phyloP scores from a whole-genome alignment of 1,140 invertebrate genomes.

The Globodera rostochiensis region DNA sequence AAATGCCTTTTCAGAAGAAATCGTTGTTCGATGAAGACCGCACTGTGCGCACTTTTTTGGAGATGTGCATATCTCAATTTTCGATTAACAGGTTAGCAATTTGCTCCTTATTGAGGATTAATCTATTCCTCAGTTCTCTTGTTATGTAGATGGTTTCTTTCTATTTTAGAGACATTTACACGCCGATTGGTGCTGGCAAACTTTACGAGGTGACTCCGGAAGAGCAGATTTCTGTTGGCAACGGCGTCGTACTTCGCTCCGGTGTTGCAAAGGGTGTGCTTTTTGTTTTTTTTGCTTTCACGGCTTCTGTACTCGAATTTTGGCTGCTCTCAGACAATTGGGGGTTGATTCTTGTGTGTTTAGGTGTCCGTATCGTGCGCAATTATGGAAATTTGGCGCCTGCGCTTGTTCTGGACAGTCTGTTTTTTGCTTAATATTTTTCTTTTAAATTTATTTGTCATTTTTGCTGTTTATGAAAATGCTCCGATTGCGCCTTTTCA shows the following conservation, averaged over 20 bases:
- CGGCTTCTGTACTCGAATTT: too few relatives aligned
- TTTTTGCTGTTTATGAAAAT: too few relatives aligned
- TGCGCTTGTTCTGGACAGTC: slow-evolving; percentile 41
- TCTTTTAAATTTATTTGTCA: too few relatives aligned
- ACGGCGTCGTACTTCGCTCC: slow-evolving; percentile 40
- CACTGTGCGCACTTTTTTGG: slow-evolving; percentile 40
- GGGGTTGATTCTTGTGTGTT: not conserved
- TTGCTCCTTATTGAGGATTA: not conserved
- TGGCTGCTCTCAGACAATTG: too few relatives aligned
- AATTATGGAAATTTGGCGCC: slow-evolving; percentile 39
- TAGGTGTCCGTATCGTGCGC: slow-evolving; percentile 34
- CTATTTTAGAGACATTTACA: slow-evolving; percentile 38
- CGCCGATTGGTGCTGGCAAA: slow-evolving; percentile 41
- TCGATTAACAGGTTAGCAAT: slow-evolving; percentile 37
- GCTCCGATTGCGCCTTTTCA: slow-evolving; percentile 5
- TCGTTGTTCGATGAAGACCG: slow-evolving; percentile 44
- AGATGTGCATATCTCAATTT: slow-evolving; percentile 38
- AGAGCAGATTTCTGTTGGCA: slow-evolving; percentile 26
- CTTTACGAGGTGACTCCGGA: slow-evolving; percentile 38
- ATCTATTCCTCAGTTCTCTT: slow-evolving; percentile 14
- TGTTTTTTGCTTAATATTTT: slow-evolving; percentile 5
- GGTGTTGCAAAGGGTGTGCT: slow-evolving; percentile 38
- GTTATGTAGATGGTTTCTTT: slow-evolving; percentile 16
- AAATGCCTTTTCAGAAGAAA: slow-evolving; percentile 2
- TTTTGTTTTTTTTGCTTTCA: not conserved